These are phyloP conservation scores for Lingula anatina DNA, from an alignment of 2,888 invertebrate genomes.

Conservation along the genomic window DNA sequence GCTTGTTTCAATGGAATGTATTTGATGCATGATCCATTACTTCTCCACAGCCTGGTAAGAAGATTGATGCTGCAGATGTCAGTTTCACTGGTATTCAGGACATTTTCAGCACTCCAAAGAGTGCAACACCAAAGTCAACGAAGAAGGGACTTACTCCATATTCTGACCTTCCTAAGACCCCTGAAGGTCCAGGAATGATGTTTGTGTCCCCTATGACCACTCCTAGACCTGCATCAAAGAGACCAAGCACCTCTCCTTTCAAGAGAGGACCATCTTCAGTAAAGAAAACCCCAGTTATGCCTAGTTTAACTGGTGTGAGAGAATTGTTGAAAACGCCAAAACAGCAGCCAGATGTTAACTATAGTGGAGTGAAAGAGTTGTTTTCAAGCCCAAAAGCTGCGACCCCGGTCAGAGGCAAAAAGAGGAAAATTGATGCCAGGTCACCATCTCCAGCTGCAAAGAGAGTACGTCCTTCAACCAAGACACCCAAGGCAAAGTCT, in stretches of 20 bases:
- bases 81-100: constrained; percentile 20
- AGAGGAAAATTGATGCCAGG: constrained; percentile 7
- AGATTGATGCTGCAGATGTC: not conserved
- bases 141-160: constrained; percentile 20
- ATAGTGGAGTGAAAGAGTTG: constrained; percentile 13
- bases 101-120: constrained; percentile 21
- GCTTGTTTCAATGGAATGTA: no score
- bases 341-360: not conserved
- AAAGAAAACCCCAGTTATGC: not conserved
- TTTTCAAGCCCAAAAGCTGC: constrained; percentile 13
- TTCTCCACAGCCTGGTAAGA: no score
- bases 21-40: no score
- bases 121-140: constrained; percentile 7
- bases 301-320: not conserved
- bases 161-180: constrained; percentile 45
- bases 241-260: not conserved
- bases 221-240: not conserved
- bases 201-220: constrained; percentile 42
- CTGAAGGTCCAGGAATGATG: constrained; percentile 47
- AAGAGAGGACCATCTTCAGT: not conserved
- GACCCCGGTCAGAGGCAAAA: no score
- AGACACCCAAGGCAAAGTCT: not conserved
- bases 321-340: constrained; percentile 12
- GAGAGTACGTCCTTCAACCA: constrained; percentile 1
- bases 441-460: constrained; percentile 10